phyloP scores from a whole-genome alignment of 1,140 invertebrate genomes.

The Saccostrea echinata region DNA sequence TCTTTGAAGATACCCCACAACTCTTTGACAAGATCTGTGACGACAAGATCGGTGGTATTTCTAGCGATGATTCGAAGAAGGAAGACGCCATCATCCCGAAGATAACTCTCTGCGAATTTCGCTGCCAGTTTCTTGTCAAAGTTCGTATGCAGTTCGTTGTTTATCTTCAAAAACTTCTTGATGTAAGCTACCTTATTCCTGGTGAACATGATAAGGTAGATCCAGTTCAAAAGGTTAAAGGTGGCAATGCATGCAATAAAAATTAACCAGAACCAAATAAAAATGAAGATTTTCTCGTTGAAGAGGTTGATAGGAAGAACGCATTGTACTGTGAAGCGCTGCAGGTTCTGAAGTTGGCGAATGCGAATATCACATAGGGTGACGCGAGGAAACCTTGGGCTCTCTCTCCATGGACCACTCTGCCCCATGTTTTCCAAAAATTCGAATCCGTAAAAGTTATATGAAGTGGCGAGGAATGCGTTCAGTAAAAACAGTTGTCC shows the following conservation, averaged over 20 bases:
- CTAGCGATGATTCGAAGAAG: constrained; percentile 75
- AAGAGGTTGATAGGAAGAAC: constrained; percentile 82
- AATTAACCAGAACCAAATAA: constrained; percentile 82
- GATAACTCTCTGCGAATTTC: constrained; percentile 73
- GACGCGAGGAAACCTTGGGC: constrained; percentile 74
- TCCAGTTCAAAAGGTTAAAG: constrained; percentile 66
- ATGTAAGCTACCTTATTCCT: constrained; percentile 72
- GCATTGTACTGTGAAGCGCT: constrained; percentile 79
- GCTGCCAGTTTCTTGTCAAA: constrained; percentile 71
- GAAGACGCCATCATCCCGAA: constrained; percentile 77
- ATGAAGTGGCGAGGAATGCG: constrained; percentile 79
- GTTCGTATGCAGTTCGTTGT: constrained; percentile 69
- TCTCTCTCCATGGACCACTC: constrained; percentile 67
- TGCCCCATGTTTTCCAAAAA: constrained; percentile 60
- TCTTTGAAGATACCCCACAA: constrained; percentile 75
- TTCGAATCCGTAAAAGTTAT: constrained; percentile 80
- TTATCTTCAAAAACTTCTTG: constrained; percentile 72
- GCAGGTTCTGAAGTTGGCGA: constrained; percentile 72
- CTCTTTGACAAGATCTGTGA: constrained; percentile 74
- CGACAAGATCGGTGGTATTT: constrained; percentile 77
- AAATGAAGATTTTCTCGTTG: constrained; percentile 82
- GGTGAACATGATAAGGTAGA: constrained; percentile 68
- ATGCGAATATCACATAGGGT: constrained; percentile 77
- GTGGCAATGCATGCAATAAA: constrained; percentile 77
- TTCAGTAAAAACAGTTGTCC: constrained; percentile 77